Conservation (phyloP, 2,888 invertebrate genomes). For the Pseudoips prasinana region DNA sequence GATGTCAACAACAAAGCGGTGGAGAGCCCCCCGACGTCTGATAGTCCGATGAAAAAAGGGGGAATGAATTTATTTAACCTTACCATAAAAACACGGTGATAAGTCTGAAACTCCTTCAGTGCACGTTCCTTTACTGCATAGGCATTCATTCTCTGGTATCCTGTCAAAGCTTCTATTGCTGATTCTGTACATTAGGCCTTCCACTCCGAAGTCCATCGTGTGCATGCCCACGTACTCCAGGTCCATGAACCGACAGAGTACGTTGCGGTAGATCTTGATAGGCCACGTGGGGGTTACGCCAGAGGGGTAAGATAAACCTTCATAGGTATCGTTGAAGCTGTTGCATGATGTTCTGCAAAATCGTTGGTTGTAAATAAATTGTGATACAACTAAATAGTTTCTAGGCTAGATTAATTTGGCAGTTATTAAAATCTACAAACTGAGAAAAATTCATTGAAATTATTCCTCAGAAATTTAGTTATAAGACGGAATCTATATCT, state of each 20-base stretch:
- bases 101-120: conserved; percentile 85
- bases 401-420: too few species aligned
- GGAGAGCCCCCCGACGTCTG: too few species aligned
- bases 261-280: conserved; percentile 86
- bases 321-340: conserved; percentile 84
- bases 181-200: conserved; percentile 83
- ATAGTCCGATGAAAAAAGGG: too few species aligned
- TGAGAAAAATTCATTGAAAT: too few species aligned
- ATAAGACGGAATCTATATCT: too few species aligned
- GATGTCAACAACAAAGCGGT: too few species aligned
- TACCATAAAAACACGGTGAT: conserved; percentile 87
- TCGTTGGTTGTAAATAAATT: background rate
- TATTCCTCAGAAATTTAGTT: too few species aligned
- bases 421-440: too few species aligned
- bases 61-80: too few species aligned
- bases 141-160: conserved; percentile 84
- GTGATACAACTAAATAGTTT: too few species aligned
- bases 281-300: conserved; percentile 73
- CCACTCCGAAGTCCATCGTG: conserved; percentile 68
- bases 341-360: conserved; percentile 84
- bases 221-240: conserved; percentile 43
- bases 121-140: conserved; percentile 76
- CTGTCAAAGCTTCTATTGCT: conserved; percentile 82
- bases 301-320: conserved; percentile 87
- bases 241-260: conserved; percentile 88